These are phyloP conservation scores for Trogon surrucura DNA, from an alignment of 2,113 vertebrate species.

Conservation along the genomic window DNA sequence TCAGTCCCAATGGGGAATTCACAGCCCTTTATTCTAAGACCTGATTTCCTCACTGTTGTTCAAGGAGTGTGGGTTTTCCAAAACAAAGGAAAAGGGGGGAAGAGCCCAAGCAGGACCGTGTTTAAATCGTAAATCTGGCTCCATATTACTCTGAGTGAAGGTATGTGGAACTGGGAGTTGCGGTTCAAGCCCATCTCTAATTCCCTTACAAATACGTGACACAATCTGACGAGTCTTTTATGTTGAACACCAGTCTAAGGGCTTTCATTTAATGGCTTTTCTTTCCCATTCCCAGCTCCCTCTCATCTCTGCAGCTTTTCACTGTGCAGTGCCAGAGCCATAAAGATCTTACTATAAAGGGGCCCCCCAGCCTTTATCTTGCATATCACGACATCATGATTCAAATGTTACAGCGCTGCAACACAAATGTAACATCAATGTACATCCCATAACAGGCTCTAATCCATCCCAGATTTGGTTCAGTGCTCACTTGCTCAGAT, in stretches of 20 bases:
- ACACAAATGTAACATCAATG: constrained; percentile 74
- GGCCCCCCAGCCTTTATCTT: constrained; percentile 57
- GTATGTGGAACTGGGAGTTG: not conserved
- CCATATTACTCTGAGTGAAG: not conserved
- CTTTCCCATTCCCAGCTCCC: constrained; percentile 13
- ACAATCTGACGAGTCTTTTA: not conserved
- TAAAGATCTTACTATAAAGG: constrained; percentile 11
- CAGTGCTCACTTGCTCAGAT: constrained; percentile 61
- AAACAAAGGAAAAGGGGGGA: not conserved
- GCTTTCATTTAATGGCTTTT: constrained; percentile 27
- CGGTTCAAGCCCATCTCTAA: constrained; percentile 6
- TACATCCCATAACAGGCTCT: constrained; percentile 64
- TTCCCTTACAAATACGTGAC: constrained; percentile 7
- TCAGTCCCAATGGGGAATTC: not conserved
- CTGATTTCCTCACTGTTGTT: not conserved
- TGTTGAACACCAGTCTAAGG: not conserved
- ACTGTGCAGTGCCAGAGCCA: constrained; percentile 35
- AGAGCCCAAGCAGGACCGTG: not conserved
- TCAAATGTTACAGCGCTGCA: constrained; percentile 55
- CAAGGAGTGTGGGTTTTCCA: not conserved
- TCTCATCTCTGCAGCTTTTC: constrained; percentile 55
- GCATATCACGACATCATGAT: constrained; percentile 61
- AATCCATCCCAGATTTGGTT: constrained; percentile 63
- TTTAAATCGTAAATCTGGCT: not conserved
- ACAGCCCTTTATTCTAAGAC: not conserved